Percentiles rank a stretch among this genome's conserved stretches.
Evolutionary conservation across 1,140 invertebrate genomes (phyloP).

Genomic region (Belonocnema kinseyi): DNA sequence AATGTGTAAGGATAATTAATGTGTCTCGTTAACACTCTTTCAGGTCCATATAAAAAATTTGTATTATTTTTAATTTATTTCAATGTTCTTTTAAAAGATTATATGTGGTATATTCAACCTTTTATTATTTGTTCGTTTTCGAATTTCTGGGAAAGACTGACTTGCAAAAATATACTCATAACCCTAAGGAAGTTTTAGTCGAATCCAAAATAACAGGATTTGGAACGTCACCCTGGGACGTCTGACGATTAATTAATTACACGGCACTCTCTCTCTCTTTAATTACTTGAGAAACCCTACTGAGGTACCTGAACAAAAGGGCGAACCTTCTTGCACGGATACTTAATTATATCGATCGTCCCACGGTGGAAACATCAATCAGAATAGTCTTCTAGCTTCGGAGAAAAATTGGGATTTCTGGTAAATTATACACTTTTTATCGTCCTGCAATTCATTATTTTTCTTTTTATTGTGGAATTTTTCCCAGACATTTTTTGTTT

Average conservation of each 20-base stretch:
- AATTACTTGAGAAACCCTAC: conserved; percentile 53
- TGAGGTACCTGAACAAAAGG: conserved; percentile 29
- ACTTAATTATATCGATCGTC: conserved; percentile 31
- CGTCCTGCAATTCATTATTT: too few relatives aligned
- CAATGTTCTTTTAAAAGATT: too few relatives aligned
- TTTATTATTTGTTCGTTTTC: not conserved
- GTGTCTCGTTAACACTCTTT: conserved; percentile 1
- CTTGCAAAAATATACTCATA: conserved; percentile 8
- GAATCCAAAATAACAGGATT: conserved; percentile 29
- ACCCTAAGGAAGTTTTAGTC: not conserved
- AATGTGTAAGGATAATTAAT: conserved; percentile 14
- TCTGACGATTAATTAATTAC: conserved; percentile 55
- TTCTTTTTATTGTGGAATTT: too few relatives aligned
- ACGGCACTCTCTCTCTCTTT: conserved; percentile 49
- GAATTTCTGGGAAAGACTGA: conserved; percentile 12
- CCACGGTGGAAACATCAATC: conserved; percentile 13
- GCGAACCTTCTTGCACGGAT: conserved; percentile 21
- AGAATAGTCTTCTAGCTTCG: conserved; percentile 10
- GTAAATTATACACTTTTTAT: too few relatives aligned
- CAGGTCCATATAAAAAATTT: too few relatives aligned
- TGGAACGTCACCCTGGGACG: conserved; percentile 20
- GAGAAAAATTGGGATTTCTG: not conserved
- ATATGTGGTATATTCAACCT: not conserved
- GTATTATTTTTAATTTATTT: too few relatives aligned
- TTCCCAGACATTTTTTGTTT: too few relatives aligned